Percentiles rank a stretch among this genome's conserved stretches.
phyloP scores from a whole-genome alignment of 92 coral and sea anemone species.

The Bergia puertoricense region DNA sequence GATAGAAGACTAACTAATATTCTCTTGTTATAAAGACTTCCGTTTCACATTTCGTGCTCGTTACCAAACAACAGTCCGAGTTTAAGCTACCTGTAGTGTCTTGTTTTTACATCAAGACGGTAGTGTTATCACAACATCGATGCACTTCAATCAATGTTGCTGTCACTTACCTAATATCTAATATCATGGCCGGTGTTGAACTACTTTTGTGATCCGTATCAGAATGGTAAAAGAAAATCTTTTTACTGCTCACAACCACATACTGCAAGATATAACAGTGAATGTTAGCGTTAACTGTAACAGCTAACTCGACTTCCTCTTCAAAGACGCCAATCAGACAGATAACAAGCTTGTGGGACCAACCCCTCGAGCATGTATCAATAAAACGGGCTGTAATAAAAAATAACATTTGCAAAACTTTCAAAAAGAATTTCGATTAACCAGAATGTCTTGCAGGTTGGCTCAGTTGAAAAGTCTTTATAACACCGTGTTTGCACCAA shows the following conservation, averaged over 20 bases:
- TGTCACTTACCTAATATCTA: slow-evolving; percentile 88
- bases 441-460: no score
- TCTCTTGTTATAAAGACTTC: not conserved
- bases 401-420: no score
- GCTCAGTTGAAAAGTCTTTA: no score
- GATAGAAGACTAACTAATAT: not conserved
- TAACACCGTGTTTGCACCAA: no score
- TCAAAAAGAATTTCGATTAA: no score
- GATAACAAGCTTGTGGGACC: no score
- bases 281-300: not conserved
- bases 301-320: not conserved
- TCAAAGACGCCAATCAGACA: no score
- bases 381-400: no score
- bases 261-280: slow-evolving; percentile 67
- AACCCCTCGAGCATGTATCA: no score
- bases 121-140: no score
- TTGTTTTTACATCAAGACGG: not conserved
- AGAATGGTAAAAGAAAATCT: slow-evolving; percentile 94
- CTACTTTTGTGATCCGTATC: slow-evolving; percentile 88
- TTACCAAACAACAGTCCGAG: not conserved
- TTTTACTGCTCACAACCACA: slow-evolving; percentile 89
- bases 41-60: not conserved
- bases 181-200: slow-evolving; percentile 84
- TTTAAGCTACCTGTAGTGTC: not conserved
- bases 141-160: no score